Evolutionary conservation across 2,888 invertebrate genomes (phyloP).

Genomic region (Cabera pusaria): DNA sequence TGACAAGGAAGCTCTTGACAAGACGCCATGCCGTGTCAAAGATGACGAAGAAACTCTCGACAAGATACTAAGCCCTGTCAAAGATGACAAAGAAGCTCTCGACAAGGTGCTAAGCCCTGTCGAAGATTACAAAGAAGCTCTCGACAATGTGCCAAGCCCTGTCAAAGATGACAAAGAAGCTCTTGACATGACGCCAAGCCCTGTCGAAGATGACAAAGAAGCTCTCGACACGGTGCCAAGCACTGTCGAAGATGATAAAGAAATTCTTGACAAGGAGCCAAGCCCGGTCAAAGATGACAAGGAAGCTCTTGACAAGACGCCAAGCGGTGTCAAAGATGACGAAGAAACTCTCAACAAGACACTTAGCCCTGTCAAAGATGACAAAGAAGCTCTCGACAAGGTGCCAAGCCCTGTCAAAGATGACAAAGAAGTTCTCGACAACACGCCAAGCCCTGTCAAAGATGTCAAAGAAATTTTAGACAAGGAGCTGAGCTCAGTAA

Average conservation of each 20-base stretch:
- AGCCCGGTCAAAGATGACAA: background rate
- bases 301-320: constrained; percentile 1
- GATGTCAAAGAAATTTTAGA: constrained; percentile 5
- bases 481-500: constrained; percentile 12
- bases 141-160: too few relatives aligned
- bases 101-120: background rate
- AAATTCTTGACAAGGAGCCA: constrained; percentile 1
- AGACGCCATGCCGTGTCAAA: background rate
- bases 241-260: constrained; percentile 7
- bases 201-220: constrained; percentile 12
- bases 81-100: background rate
- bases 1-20: constrained; percentile 12
- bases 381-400: too few relatives aligned
- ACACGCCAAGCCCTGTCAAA: constrained; percentile 14
- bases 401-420: too few relatives aligned
- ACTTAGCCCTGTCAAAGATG: too few relatives aligned
- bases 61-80: constrained; percentile 8
- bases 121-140: too few relatives aligned
- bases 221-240: constrained; percentile 1
- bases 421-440: constrained; percentile 8
- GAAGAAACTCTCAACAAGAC: too few relatives aligned
- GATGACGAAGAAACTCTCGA: too few relatives aligned
- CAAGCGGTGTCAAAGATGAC: too few relatives aligned
- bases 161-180: constrained; percentile 15
- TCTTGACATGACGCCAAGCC: constrained; percentile 18